Conservation (phyloP, 2,797 vertebrate species). For the Eurystomus glaucurus region DNA sequence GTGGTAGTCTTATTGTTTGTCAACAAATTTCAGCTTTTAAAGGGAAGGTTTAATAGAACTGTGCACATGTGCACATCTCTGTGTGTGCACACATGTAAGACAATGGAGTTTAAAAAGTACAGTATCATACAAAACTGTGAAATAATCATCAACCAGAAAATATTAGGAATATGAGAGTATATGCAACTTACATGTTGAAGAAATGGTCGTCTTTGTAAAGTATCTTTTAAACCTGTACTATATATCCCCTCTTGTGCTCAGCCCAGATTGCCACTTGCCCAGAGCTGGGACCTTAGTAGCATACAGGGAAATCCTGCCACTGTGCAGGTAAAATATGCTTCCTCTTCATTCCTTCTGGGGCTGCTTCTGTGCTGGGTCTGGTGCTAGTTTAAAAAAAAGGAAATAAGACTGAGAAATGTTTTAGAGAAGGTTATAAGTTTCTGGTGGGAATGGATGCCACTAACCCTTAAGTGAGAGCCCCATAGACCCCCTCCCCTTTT, state of each 20-base stretch:
- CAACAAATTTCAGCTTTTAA: neutral
- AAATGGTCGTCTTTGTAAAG: neutral
- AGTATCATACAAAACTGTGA: neutral
- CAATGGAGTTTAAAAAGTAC: neutral
- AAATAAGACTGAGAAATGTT: neutral
- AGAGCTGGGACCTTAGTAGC: neutral
- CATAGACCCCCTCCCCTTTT: neutral
- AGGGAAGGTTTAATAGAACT: neutral
- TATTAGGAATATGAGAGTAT: neutral
- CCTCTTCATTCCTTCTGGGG: neutral
- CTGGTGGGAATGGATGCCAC: neutral
- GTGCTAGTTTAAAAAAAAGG: neutral
- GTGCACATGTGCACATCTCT: accelerated
- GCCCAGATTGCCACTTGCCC: neutral
- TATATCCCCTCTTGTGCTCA: neutral
- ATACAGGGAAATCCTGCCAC: neutral
- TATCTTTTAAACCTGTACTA: neutral
- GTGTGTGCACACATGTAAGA: neutral
- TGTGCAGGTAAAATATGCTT: neutral
- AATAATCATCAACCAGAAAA: neutral
- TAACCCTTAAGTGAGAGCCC: accelerated
- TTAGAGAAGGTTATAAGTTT: neutral
- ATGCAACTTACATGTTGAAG: neutral
- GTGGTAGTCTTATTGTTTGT: neutral
- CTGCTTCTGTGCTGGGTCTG: neutral